These are phyloP conservation scores for Zosterops hypoxanthus DNA, from an alignment of 2,113 vertebrate genomes.

Conservation along the genomic window DNA sequence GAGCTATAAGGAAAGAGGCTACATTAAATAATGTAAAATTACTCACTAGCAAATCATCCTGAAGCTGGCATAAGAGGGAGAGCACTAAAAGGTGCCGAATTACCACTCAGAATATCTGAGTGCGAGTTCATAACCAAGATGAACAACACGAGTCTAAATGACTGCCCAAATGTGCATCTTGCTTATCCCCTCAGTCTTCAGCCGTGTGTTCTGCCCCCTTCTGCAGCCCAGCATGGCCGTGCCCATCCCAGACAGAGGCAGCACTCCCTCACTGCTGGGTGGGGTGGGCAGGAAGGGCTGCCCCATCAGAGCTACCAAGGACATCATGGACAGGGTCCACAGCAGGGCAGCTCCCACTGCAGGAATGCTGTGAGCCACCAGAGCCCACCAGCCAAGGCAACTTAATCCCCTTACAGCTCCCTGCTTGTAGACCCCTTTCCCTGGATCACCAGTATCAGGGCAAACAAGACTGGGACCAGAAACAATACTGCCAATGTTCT, in stretches of 20 bases:
- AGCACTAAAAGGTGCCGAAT: conserved; percentile 27
- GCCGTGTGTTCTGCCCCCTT: background rate
- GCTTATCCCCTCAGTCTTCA: background rate
- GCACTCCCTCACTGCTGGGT: background rate
- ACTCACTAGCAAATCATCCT: background rate
- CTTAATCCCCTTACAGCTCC: background rate
- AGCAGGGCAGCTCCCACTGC: background rate
- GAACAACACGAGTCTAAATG: background rate
- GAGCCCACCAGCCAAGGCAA: background rate
- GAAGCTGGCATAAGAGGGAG: background rate
- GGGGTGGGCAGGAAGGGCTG: background rate
- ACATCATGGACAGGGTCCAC: background rate
- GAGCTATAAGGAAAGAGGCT: conserved; percentile 48
- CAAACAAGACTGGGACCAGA: background rate
- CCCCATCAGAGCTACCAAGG: fast-evolving
- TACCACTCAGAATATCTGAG: background rate
- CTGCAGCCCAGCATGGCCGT: background rate
- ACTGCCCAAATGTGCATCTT: background rate
- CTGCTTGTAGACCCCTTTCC: background rate
- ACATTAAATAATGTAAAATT: conserved; percentile 61
- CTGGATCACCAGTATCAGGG: background rate
- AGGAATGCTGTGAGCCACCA: background rate
- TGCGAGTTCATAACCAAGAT: background rate
- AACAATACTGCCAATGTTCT: background rate
- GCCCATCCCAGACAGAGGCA: background rate